A percentile compares a stretch with the other conserved stretches of the same genome.
phyloP scores from a whole-genome alignment of 2,113 vertebrate genomes.

The Larimichthys crocea region DNA sequence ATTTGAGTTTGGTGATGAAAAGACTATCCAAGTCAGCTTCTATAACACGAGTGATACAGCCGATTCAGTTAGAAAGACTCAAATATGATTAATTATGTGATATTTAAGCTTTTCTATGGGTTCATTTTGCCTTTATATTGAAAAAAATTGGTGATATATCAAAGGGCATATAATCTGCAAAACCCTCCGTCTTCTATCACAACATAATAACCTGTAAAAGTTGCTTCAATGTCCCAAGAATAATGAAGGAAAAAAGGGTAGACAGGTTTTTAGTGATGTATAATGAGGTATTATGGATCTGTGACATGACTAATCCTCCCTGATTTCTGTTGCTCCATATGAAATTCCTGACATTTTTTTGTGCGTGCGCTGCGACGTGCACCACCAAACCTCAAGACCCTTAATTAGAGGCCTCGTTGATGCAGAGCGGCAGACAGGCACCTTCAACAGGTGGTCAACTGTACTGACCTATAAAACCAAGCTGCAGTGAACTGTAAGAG shows the following conservation, averaged over 20 bases:
- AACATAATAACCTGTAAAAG: not conserved
- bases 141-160: not conserved
- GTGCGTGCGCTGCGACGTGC: slow-evolving; percentile 49
- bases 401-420: slow-evolving; percentile 65
- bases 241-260: not conserved
- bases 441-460: slow-evolving; percentile 52
- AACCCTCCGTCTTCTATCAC: not conserved
- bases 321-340: slow-evolving; percentile 61
- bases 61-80: not conserved
- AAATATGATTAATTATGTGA: not conserved
- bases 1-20: not conserved
- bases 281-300: slow-evolving; percentile 54
- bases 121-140: not conserved
- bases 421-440: slow-evolving; percentile 45
- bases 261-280: slow-evolving; percentile 8
- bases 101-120: slow-evolving; percentile 12
- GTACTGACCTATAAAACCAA: slow-evolving; percentile 50
- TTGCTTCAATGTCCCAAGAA: not conserved
- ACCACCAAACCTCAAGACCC: slow-evolving; percentile 47
- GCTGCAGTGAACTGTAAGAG: slow-evolving; percentile 20
- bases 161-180: not conserved
- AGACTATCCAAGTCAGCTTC: not conserved
- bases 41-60: not conserved
- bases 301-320: slow-evolving; percentile 76
- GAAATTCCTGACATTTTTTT: slow-evolving; percentile 80